Percentiles rank a stretch among this genome's conserved stretches.
phyloP scores from a whole-genome alignment of 2,797 vertebrate genomes.

The Acridotheres tristis region DNA sequence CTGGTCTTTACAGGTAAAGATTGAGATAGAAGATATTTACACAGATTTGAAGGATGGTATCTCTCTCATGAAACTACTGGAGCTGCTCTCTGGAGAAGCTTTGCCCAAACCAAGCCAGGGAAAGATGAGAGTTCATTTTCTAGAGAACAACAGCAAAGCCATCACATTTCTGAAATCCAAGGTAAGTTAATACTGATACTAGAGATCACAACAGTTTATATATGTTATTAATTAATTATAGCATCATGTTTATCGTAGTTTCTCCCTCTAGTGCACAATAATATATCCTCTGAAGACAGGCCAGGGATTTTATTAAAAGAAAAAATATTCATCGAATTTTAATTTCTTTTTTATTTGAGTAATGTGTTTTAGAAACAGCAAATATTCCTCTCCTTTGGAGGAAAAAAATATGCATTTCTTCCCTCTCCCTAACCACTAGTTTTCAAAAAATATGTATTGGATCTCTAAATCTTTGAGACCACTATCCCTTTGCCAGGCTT shows the following conservation, averaged over 20 bases:
- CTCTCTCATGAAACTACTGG: constrained; percentile 82
- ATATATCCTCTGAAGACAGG: not conserved
- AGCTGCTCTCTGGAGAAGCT: constrained; percentile 83
- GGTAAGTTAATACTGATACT: constrained; percentile 54
- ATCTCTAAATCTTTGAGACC: not conserved
- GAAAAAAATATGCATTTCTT: not conserved
- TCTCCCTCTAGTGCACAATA: not conserved
- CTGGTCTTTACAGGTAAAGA: constrained; percentile 71
- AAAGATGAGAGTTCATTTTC: constrained; percentile 84
- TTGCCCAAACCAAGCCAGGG: constrained; percentile 80
- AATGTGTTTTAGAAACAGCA: not conserved
- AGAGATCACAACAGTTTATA: not conserved
- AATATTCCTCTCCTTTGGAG: not conserved
- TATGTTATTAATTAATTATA: not conserved
- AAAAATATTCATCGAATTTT: rapidly evolving
- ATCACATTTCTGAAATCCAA: constrained; percentile 89
- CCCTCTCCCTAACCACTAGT: not conserved
- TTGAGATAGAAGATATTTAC: constrained; percentile 82
- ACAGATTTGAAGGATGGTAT: constrained; percentile 84
- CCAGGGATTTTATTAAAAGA: not conserved
- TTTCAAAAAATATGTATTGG: not conserved
- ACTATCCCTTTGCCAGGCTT: not conserved
- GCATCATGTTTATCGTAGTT: not conserved
- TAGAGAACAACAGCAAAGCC: constrained; percentile 91
- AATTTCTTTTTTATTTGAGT: not conserved